Conservation (phyloP, 2,797 vertebrate species). For the Sebastes miniatus region DNA sequence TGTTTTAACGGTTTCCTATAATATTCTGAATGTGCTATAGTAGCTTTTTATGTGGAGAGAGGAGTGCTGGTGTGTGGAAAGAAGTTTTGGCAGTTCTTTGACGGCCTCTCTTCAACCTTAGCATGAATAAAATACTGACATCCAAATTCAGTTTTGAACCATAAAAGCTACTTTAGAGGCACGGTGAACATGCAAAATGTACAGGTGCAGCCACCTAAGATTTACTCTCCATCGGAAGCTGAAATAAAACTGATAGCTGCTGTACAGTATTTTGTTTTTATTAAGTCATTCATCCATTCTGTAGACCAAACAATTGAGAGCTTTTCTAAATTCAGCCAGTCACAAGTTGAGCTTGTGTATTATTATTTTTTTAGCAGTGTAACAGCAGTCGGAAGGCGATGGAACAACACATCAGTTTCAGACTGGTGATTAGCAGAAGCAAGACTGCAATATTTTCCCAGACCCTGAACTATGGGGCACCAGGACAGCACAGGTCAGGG, state of each 20-base stretch:
- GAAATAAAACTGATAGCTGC: not conserved
- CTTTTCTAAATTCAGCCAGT: not conserved
- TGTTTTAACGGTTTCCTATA: not conserved
- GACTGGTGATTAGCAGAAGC: not conserved
- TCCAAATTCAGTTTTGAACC: conserved; percentile 13
- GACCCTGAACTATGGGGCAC: not conserved
- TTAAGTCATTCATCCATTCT: not conserved
- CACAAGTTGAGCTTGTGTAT: not conserved
- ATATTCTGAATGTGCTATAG: not conserved
- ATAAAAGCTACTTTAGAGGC: not conserved
- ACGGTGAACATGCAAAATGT: not conserved
- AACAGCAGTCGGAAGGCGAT: not conserved
- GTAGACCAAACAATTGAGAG: not conserved
- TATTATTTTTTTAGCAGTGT: not conserved
- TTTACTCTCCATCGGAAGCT: not conserved
- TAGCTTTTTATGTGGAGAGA: not conserved
- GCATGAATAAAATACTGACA: not conserved
- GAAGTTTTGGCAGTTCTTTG: not conserved
- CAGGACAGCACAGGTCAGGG: not conserved
- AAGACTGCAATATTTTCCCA: not conserved
- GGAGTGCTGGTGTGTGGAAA: not conserved
- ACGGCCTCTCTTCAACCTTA: not conserved
- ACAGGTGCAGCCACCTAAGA: not conserved
- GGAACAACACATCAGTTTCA: not conserved
- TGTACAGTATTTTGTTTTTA: not conserved